Conservation (phyloP, 2,797 vertebrate species). For the Heteromormyrus szaboi region DNA sequence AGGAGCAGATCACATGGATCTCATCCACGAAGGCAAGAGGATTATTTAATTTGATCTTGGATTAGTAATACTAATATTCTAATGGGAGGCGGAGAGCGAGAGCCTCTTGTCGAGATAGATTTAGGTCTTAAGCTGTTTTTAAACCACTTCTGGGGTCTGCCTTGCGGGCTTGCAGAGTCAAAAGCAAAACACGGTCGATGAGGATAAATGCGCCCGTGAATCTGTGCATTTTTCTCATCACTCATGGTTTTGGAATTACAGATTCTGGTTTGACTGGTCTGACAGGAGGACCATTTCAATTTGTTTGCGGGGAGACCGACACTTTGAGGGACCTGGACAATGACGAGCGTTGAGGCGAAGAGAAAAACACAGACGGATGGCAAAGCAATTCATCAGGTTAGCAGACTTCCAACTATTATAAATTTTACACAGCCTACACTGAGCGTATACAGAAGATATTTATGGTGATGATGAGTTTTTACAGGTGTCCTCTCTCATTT, state of each 20-base stretch:
- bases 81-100: conserved; percentile 29
- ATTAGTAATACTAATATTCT: conserved; percentile 59
- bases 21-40: conserved; percentile 45
- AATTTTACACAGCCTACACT: not conserved
- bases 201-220: not conserved
- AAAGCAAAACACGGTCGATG: conserved; percentile 5
- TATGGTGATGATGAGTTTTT: not conserved
- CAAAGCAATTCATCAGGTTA: not conserved
- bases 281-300: not conserved
- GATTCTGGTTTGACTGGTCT: not conserved
- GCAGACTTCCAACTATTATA: not conserved
- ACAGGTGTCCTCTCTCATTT: not conserved
- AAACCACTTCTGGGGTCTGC: conserved; percentile 46
- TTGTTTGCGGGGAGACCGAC: not conserved
- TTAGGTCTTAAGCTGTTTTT: conserved; percentile 55
- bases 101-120: conserved; percentile 52
- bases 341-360: not conserved
- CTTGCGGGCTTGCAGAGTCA: conserved; percentile 26
- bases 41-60: conserved; percentile 68
- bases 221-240: not conserved
- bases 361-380: not conserved
- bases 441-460: not conserved
- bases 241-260: not conserved
- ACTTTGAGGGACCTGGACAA: not conserved
- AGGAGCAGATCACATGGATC: not conserved